phyloP scores from a whole-genome alignment of 2,888 invertebrate species.

The Nezara viridula region DNA sequence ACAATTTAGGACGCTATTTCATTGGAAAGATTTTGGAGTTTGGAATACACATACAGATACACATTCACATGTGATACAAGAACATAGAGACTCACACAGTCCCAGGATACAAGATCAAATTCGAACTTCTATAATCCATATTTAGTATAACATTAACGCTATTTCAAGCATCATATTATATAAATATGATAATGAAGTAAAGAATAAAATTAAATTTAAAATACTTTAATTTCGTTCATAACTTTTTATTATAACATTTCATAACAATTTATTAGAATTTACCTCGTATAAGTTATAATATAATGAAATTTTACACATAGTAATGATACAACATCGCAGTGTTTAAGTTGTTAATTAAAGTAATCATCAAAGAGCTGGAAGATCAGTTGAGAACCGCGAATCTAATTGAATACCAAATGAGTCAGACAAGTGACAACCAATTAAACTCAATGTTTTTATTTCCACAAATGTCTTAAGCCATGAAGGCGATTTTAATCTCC shows the following conservation, averaged over 20 bases:
- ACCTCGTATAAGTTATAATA: not conserved
- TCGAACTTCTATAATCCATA: no score
- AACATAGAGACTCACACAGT: no score
- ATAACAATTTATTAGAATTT: not conserved
- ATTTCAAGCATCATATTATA: no score
- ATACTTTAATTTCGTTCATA: not conserved
- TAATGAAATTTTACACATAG: not conserved
- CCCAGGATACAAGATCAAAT: no score
- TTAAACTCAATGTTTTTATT: not conserved
- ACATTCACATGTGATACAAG: no score
- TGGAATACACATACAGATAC: no score
- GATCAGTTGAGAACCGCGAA: not conserved
- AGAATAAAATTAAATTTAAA: no score
- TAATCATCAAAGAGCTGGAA: not conserved
- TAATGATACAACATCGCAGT: not conserved
- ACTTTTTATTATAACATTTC: no score
- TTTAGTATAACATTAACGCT: no score
- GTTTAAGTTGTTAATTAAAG: not conserved
- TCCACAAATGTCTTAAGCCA: not conserved
- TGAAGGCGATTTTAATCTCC: not conserved
- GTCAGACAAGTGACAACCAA: not conserved
- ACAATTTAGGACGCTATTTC: no score
- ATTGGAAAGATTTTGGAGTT: no score
- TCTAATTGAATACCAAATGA: conserved; percentile 16
- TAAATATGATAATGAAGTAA: no score